These are phyloP conservation scores for Excalfactoria chinensis DNA, from an alignment of 2,113 vertebrate genomes.

Conservation along the genomic window DNA sequence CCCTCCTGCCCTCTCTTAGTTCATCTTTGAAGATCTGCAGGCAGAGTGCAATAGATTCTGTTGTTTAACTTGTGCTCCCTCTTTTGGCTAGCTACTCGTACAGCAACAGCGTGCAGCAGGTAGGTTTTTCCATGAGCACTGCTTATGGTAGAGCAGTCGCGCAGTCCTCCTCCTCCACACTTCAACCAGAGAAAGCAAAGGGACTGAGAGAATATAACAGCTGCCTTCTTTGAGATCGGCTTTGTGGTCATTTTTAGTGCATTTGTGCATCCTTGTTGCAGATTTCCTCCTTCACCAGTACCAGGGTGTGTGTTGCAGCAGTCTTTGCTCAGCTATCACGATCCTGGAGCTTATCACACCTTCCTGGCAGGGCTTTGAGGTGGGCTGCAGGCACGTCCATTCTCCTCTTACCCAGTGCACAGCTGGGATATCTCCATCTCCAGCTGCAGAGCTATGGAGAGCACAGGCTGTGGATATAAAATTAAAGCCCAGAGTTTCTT, in stretches of 20 bases:
- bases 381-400: fast-evolving
- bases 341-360: background rate
- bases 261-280: background rate
- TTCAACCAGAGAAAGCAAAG: background rate
- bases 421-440: background rate
- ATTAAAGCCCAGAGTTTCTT: background rate
- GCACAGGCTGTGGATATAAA: background rate
- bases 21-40: background rate
- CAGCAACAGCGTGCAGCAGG: background rate
- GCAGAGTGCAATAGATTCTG: background rate
- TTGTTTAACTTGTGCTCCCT: constrained; percentile 36
- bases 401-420: background rate
- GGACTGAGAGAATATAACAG: background rate
- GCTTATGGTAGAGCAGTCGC: background rate
- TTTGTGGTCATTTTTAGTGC: background rate
- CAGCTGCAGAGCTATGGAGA: background rate
- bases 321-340: background rate
- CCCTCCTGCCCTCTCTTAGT: background rate
- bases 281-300: background rate
- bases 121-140: background rate
- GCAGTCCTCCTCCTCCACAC: background rate
- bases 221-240: background rate
- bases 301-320: background rate
- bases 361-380: background rate
- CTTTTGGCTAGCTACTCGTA: background rate